Conservation (phyloP, 2,888 invertebrate species). For the Alsophila aescularia region DNA sequence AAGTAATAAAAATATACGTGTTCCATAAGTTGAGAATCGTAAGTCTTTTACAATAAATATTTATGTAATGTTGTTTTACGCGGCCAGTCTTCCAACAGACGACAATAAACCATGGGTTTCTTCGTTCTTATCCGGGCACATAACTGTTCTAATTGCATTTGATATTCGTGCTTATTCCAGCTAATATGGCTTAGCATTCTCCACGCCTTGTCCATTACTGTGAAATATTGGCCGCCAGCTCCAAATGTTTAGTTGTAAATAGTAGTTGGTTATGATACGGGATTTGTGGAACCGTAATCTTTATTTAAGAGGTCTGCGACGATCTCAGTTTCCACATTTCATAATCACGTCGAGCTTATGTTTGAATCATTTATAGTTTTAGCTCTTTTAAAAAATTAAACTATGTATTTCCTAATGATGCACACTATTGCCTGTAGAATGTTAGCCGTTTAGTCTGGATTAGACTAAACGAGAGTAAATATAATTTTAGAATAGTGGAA, state of each 20-base stretch:
- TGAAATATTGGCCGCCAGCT: conserved; percentile 17
- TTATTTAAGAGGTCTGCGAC: conserved; percentile 24
- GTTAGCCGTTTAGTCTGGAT: no score
- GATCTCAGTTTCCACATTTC: conserved; percentile 19
- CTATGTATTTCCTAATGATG: no score
- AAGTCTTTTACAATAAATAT: no score
- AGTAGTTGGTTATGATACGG: conserved; percentile 14
- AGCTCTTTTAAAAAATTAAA: no score
- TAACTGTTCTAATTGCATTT: conserved; percentile 27
- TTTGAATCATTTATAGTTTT: conserved; percentile 2
- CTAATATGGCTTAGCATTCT: conserved; percentile 26
- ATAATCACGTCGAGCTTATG: conserved; percentile 13
- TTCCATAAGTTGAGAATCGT: no score
- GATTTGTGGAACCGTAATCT: conserved; percentile 24
- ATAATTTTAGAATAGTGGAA: no score
- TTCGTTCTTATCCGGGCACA: background rate
- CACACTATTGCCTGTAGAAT: no score
- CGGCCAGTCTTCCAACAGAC: no score
- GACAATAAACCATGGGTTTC: background rate
- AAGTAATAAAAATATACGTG: no score
- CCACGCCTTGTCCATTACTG: conserved; percentile 21
- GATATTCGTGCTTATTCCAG: conserved; percentile 29
- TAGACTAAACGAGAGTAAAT: no score
- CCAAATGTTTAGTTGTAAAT: conserved; percentile 16
- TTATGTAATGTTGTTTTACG: no score